Conservation (phyloP, 2,888 invertebrate species). For the Tinea semifulvella region DNA sequence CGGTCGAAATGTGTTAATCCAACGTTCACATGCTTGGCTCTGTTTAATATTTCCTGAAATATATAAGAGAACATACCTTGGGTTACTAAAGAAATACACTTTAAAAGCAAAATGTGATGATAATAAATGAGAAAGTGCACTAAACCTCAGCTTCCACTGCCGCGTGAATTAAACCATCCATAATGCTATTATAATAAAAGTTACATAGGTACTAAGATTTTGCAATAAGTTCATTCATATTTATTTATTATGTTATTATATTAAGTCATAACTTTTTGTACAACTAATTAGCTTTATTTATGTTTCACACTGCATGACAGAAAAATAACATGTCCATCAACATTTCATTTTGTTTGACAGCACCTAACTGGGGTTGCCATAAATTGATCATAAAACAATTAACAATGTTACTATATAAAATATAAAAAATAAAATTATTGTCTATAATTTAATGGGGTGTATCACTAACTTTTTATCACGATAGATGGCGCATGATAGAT, state of each 20-base stretch:
- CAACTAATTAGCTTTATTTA: slow-evolving; percentile 64
- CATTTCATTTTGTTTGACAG: slow-evolving; percentile 31
- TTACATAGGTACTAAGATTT: slow-evolving; percentile 48
- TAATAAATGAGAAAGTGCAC: slow-evolving; percentile 28
- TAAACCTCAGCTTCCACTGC: slow-evolving; percentile 65
- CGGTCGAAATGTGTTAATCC: slow-evolving; percentile 53
- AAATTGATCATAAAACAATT: neutral
- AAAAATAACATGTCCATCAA: slow-evolving; percentile 65
- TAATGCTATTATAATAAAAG: slow-evolving; percentile 62
- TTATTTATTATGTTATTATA: slow-evolving; percentile 51
- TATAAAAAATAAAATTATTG: no score
- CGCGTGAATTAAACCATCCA: slow-evolving; percentile 68
- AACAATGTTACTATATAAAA: no score
- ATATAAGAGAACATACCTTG: slow-evolving; percentile 11
- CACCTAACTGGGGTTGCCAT: neutral
- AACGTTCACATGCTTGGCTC: slow-evolving; percentile 61
- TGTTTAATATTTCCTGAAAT: slow-evolving; percentile 58
- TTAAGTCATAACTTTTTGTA: slow-evolving; percentile 64
- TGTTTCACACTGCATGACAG: slow-evolving; percentile 65
- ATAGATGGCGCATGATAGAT: no score
- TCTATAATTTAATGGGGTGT: no score
- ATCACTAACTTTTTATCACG: no score
- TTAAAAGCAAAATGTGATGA: neutral
- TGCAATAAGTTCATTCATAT: slow-evolving; percentile 53
- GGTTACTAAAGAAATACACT: neutral